phyloP scores from a whole-genome alignment of 2,113 vertebrate genomes.

The Gobiocypris rarus region DNA sequence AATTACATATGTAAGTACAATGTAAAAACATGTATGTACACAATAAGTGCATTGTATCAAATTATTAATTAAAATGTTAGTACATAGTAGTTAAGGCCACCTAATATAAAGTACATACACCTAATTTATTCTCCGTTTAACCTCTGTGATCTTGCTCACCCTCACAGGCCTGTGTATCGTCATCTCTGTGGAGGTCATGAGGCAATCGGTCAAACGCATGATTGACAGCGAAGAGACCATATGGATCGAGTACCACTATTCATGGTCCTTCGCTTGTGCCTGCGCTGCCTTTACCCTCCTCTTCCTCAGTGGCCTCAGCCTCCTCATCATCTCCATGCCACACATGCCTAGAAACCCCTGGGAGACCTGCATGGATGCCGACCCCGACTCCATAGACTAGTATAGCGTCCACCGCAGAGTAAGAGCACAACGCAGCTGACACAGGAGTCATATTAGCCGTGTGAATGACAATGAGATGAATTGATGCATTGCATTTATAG shows the following conservation, averaged over 20 bases:
- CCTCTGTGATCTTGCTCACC: conserved; percentile 22
- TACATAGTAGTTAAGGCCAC: too few species aligned
- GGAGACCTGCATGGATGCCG: conserved; percentile 98
- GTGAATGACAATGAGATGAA: background rate
- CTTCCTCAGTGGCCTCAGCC: conserved; percentile 84
- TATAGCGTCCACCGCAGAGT: background rate
- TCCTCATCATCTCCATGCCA: conserved; percentile 94
- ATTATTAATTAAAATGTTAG: too few species aligned
- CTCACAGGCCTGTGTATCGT: conserved; percentile 90
- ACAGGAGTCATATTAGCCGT: background rate
- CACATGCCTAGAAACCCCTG: conserved; percentile 98
- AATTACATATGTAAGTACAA: too few species aligned
- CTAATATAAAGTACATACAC: too few species aligned
- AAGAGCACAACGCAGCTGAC: background rate
- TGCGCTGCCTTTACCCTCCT: conserved; percentile 89
- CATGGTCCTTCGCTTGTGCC: conserved; percentile 95
- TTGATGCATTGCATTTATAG: conserved; percentile 6
- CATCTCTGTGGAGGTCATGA: conserved; percentile 95
- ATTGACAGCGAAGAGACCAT: conserved; percentile 91
- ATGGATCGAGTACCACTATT: conserved; percentile 93
- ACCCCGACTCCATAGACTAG: conserved; percentile 83
- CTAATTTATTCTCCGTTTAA: background rate
- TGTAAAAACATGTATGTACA: too few species aligned
- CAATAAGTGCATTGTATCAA: too few species aligned
- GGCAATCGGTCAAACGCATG: conserved; percentile 96